phyloP scores from a whole-genome alignment of 2,888 invertebrate genomes.

The Agonum fuliginosum region DNA sequence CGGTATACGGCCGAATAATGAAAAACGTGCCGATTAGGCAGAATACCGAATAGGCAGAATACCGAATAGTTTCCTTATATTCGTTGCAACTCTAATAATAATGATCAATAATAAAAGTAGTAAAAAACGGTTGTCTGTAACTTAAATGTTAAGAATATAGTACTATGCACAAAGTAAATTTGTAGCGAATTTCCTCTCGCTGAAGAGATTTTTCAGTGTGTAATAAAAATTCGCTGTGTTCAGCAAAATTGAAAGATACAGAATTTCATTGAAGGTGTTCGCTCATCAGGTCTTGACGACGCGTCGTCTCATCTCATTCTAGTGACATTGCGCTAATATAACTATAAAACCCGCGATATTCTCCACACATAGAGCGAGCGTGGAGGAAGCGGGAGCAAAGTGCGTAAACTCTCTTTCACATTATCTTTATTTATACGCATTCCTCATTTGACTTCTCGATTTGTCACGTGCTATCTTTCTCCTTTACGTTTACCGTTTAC shows the following conservation, averaged over 20 bases:
- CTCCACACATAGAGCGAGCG: background rate
- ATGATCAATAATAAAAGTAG: too few species aligned
- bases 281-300: slow-evolving; percentile 19
- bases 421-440: slow-evolving; percentile 60
- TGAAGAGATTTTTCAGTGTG: slow-evolving; percentile 1
- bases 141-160: background rate
- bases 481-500: slow-evolving; percentile 49
- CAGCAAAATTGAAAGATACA: slow-evolving; percentile 30
- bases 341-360: slow-evolving; percentile 47
- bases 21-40: too few species aligned
- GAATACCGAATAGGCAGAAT: too few species aligned
- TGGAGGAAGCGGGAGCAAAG: slow-evolving; percentile 34
- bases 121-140: too few species aligned
- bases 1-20: too few species aligned
- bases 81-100: too few species aligned
- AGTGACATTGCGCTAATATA: slow-evolving; percentile 49
- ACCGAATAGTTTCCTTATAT: too few species aligned
- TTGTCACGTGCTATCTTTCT: slow-evolving; percentile 57
- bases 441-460: slow-evolving; percentile 60
- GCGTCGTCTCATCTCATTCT: slow-evolving; percentile 48
- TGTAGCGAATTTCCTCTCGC: slow-evolving; percentile 6
- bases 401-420: slow-evolving; percentile 54
- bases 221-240: slow-evolving; percentile 21
- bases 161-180: background rate
- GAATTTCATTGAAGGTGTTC: background rate